Evolutionary conservation across 2,797 vertebrate species (phyloP).

Genomic region (Ambastaia sidthimunki): DNA sequence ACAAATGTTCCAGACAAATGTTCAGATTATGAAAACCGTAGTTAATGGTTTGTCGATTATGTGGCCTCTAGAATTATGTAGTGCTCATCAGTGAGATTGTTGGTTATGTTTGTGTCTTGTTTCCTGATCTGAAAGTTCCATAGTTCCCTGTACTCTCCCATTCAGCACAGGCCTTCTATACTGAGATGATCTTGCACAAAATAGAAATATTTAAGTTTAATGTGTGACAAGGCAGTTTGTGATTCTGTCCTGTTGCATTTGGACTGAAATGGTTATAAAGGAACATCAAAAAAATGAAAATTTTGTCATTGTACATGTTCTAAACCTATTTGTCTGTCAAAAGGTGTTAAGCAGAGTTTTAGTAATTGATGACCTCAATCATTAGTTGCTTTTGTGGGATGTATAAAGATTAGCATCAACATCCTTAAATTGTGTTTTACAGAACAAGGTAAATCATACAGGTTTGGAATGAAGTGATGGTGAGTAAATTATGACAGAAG

Average conservation of each 20-base stretch:
- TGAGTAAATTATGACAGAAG: background rate
- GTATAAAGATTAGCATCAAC: background rate
- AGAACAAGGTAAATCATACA: background rate
- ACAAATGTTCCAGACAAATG: slow-evolving; percentile 22
- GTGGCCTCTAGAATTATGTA: slow-evolving; percentile 29
- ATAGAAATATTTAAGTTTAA: slow-evolving; percentile 5
- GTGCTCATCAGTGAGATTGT: slow-evolving; percentile 6
- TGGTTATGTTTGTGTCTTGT: background rate
- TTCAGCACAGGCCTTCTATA: background rate
- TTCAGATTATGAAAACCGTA: slow-evolving; percentile 11
- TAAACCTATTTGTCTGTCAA: background rate
- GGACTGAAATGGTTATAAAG: slow-evolving; percentile 6
- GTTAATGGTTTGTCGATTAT: background rate
- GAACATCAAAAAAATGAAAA: background rate
- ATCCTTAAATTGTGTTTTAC: background rate
- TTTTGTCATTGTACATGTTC: background rate
- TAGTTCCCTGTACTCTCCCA: background rate
- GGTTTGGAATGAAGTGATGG: background rate
- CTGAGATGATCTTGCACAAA: slow-evolving; percentile 6
- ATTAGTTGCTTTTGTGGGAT: background rate
- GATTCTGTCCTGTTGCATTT: background rate
- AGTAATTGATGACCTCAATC: too few relatives aligned
- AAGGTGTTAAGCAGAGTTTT: background rate
- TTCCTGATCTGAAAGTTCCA: background rate
- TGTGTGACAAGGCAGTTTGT: background rate